Conservation (phyloP, 2,888 invertebrate genomes). For the Trypoxylon attenuatum region DNA sequence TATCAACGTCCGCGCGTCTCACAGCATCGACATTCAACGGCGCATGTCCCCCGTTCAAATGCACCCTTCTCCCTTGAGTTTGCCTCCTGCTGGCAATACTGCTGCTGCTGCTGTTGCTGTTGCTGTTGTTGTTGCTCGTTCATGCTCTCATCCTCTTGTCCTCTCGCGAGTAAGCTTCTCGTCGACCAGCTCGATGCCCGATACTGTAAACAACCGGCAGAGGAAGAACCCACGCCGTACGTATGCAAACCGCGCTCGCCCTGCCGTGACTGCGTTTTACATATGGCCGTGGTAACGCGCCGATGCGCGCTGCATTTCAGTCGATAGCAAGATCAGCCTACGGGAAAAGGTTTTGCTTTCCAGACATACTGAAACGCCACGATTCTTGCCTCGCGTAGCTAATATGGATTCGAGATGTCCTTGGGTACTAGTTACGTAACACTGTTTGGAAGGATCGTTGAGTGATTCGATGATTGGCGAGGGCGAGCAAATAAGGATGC, state of each 20-base stretch:
- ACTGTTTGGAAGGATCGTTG: too few relatives aligned
- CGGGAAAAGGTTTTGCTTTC: neutral
- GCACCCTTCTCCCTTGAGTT: slow-evolving; percentile 17
- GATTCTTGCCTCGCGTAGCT: too few relatives aligned
- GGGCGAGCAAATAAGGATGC: too few relatives aligned
- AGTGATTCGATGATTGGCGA: too few relatives aligned
- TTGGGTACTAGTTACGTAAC: too few relatives aligned
- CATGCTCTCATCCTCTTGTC: neutral
- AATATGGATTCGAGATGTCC: too few relatives aligned
- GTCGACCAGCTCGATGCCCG: slow-evolving; percentile 10
- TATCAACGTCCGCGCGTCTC: slow-evolving; percentile 51
- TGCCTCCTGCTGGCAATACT: neutral
- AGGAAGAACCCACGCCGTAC: slow-evolving; percentile 36
- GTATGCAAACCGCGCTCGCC: slow-evolving; percentile 45
- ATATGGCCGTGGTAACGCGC: slow-evolving; percentile 42
- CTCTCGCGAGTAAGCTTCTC: neutral
- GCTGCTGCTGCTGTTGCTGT: neutral
- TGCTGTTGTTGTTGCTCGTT: neutral
- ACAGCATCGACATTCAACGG: slow-evolving; percentile 55
- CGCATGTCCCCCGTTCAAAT: slow-evolving; percentile 44
- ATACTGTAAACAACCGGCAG: slow-evolving; percentile 54
- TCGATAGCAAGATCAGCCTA: slow-evolving; percentile 12
- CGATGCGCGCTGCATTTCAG: slow-evolving; percentile 42
- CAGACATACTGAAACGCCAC: too few relatives aligned
- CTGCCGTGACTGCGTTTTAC: slow-evolving; percentile 46